Evolutionary conservation across 2,888 invertebrate genomes (phyloP).

Genomic region (Tenthredo distinguenda): DNA sequence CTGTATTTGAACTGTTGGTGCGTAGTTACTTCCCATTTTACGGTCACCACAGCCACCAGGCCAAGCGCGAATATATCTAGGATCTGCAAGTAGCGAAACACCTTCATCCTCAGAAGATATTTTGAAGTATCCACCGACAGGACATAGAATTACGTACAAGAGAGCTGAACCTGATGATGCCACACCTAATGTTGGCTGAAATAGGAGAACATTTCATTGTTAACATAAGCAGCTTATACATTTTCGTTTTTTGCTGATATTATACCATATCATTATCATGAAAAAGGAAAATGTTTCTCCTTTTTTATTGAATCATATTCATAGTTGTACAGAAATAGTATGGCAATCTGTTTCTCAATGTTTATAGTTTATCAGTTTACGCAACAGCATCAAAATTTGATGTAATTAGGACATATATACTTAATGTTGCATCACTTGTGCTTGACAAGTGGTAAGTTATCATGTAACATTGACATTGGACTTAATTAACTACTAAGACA

Average conservation of each 20-base stretch:
- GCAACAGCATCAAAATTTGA: neutral
- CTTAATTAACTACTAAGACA: neutral
- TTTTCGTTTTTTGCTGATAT: neutral
- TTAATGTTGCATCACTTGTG: constrained; percentile 41
- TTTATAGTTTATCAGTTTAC: neutral
- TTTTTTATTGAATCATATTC: neutral
- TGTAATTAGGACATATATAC: neutral
- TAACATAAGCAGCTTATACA: neutral
- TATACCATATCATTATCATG: neutral
- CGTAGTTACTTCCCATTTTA: constrained; percentile 97
- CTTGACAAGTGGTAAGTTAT: constrained; percentile 45
- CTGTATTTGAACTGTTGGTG: constrained; percentile 91
- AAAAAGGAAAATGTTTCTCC: neutral
- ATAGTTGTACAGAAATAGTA: neutral
- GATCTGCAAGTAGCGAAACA: constrained; percentile 95
- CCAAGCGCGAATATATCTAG: constrained; percentile 92
- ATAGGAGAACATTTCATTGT: constrained; percentile 53
- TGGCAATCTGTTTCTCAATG: neutral
- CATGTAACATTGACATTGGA: constrained; percentile 51
- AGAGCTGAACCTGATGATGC: constrained; percentile 92
- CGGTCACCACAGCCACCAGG: constrained; percentile 96
- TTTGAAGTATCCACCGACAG: constrained; percentile 96
- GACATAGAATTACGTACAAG: constrained; percentile 94
- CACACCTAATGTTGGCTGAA: constrained; percentile 95
- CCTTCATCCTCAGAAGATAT: constrained; percentile 83